Percentiles rank a stretch among this genome's conserved stretches.
phyloP scores from a whole-genome alignment of 1,140 invertebrate genomes.

The Leptopilina boulardi region DNA sequence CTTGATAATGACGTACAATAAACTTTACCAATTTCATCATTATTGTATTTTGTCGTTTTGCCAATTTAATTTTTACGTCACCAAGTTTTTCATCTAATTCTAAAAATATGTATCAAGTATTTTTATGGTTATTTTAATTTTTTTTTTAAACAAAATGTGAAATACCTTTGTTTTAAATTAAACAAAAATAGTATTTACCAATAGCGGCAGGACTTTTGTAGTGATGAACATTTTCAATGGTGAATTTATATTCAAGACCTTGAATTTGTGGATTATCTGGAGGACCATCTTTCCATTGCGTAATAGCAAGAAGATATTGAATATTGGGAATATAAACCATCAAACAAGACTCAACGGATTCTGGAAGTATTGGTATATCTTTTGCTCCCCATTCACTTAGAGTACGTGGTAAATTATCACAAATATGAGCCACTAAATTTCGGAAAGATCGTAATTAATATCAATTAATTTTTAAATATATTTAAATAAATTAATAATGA shows the following conservation, averaged over 20 bases:
- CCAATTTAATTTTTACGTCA: constrained; percentile 85
- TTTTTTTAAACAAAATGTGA: too few species aligned
- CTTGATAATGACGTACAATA: constrained; percentile 79
- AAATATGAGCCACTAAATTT: constrained; percentile 52
- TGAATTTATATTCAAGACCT: constrained; percentile 84
- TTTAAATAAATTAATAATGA: too few species aligned
- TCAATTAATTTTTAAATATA: too few species aligned
- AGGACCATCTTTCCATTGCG: constrained; percentile 78
- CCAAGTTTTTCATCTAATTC: constrained; percentile 86
- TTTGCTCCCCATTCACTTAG: constrained; percentile 81
- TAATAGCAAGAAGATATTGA: constrained; percentile 86
- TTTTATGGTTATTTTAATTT: too few species aligned
- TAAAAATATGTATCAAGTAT: too few species aligned
- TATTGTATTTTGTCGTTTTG: constrained; percentile 85
- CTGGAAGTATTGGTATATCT: constrained; percentile 82
- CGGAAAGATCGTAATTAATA: too few species aligned
- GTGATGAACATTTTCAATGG: constrained; percentile 81
- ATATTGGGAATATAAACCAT: constrained; percentile 89
- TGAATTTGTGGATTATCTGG: constrained; percentile 78
- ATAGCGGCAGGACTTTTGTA: constrained; percentile 86
- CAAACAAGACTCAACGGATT: constrained; percentile 82
- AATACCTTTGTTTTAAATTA: constrained; percentile 24
- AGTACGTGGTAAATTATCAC: constrained; percentile 76
- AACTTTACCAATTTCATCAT: constrained; percentile 82
- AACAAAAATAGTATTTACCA: constrained; percentile 74